phyloP scores from a whole-genome alignment of 2,113 vertebrate genomes.

The Proteles cristata region DNA sequence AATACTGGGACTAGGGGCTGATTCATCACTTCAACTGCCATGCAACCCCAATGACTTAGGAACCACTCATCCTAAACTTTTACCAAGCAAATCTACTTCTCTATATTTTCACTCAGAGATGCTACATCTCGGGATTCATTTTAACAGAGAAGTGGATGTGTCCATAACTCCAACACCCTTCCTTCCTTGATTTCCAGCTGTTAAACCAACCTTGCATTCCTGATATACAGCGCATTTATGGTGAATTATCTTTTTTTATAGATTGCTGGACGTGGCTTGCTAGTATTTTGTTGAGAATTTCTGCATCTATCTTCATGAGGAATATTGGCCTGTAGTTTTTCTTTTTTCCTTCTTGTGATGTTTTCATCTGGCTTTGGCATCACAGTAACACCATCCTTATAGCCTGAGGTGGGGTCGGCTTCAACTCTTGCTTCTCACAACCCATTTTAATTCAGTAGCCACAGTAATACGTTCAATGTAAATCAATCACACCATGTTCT shows the following conservation, averaged over 20 bases:
- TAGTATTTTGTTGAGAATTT: background rate
- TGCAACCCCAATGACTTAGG: background rate
- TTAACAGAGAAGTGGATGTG: background rate
- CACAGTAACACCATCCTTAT: too few species aligned
- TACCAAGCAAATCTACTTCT: background rate
- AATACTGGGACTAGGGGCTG: rapidly evolving
- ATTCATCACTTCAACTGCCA: rapidly evolving
- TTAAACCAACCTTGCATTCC: background rate
- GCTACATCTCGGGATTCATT: background rate
- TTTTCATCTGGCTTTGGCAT: background rate
- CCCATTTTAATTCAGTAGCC: background rate
- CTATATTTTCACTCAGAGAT: background rate
- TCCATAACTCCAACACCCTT: background rate
- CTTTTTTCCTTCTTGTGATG: background rate
- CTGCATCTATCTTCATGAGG: too few species aligned
- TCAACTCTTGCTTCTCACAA: background rate
- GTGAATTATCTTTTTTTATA: background rate
- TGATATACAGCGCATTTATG: background rate
- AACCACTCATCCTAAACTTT: background rate
- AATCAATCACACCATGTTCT: background rate
- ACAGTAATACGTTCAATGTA: background rate
- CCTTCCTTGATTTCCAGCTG: background rate
- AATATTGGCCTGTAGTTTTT: background rate
- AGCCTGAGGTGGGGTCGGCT: background rate
- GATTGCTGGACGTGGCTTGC: background rate